These are phyloP conservation scores for Phaetusa simplex DNA, from an alignment of 2,113 vertebrate genomes.

Conservation along the genomic window DNA sequence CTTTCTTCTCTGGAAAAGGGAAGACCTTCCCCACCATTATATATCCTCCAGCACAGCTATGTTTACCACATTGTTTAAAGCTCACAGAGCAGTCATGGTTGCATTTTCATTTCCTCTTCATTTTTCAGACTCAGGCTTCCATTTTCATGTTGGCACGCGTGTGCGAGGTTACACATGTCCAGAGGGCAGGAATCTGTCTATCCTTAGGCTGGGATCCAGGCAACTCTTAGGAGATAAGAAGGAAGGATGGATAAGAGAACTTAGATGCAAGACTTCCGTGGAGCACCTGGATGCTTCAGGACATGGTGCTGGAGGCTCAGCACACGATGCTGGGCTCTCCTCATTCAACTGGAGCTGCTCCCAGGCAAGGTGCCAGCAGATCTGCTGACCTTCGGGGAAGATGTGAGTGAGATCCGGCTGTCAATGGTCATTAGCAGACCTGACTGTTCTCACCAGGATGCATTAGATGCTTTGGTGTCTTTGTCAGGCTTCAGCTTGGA, in stretches of 20 bases:
- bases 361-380: not conserved
- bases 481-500: not conserved
- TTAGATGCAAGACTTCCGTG: not conserved
- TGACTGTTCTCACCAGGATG: not conserved
- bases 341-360: not conserved
- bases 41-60: not conserved
- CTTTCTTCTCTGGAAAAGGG: not conserved
- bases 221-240: not conserved
- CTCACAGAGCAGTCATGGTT: not conserved
- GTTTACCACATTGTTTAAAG: not conserved
- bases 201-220: not conserved
- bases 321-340: not conserved
- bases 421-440: not conserved
- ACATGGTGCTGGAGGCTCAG: not conserved
- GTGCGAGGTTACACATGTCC: not conserved
- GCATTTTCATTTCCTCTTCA: not conserved
- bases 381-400: not conserved
- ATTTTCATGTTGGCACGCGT: accelerated
- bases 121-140: not conserved
- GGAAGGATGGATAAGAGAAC: not conserved
- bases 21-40: not conserved
- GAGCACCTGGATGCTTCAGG: not conserved
- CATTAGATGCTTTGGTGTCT: not conserved
- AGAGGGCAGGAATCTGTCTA: not conserved
- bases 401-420: not conserved